These are phyloP conservation scores for Paradisaea rubra DNA, from an alignment of 2,113 vertebrate genomes.

Conservation along the genomic window DNA sequence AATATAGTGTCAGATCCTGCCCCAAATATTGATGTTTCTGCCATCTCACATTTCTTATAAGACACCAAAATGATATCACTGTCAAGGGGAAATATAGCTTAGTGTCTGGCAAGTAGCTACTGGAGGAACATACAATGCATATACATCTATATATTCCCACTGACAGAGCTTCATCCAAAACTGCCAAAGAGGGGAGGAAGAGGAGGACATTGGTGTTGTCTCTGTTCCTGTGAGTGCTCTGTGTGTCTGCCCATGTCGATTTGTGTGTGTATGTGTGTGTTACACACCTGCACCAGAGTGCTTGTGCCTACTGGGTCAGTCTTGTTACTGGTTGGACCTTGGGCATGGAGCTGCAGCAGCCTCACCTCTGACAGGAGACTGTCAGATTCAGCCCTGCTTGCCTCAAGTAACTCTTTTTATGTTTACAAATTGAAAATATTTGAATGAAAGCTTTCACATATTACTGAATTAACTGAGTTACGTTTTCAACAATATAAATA, in stretches of 20 bases:
- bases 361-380: not conserved
- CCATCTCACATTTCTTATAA: not conserved
- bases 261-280: fast-evolving
- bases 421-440: not conserved
- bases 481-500: not conserved
- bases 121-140: not conserved
- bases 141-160: not conserved
- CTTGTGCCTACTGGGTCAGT: too few species aligned
- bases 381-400: not conserved
- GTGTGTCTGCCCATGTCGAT: not conserved
- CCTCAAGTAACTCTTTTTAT: not conserved
- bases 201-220: not conserved
- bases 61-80: not conserved
- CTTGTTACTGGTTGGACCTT: not conserved
- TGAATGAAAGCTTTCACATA: not conserved
- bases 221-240: not conserved
- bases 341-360: not conserved
- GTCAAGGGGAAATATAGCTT: not conserved
- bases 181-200: not conserved
- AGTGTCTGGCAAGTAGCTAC: not conserved
- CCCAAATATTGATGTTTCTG: not conserved
- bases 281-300: fast-evolving
- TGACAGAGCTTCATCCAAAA: not conserved
- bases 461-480: not conserved
- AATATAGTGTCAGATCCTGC: not conserved